Evolutionary conservation across 2,888 invertebrate genomes (phyloP), one percentile per base, ranked within the genome.

Genomic region (Ichneumoninae sp.): DNA sequence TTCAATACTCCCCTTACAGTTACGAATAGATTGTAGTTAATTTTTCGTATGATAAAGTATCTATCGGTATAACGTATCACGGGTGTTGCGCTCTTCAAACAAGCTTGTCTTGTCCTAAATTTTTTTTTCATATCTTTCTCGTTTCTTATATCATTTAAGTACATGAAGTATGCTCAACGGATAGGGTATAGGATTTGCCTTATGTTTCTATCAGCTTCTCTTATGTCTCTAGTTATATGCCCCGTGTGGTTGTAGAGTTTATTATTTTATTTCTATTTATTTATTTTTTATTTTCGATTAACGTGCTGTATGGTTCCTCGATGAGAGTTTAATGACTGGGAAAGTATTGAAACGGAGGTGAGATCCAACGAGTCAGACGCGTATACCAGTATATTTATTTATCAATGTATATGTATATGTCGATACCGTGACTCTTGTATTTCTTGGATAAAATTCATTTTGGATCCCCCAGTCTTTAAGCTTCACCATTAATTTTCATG

Each of bases 221-320:
- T 89, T 88, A 89, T 88, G 88, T 84, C 72, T 86, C 88, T 91
- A 91, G 84, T 85, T 91, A 90, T 91, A 91, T 90, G 90, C 91
- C 90, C 90, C 89, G 71, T 87, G 86, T 89, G 90, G 90, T 91
- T 91, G 89, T 90, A 88, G 86, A 90, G 87, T 86, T 87, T 86
- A 86, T 86, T 82, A 71, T 83, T 72, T 77, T 74, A 30, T 83
- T 80, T 83, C 79, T 83, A n/a, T 80, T 47, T 84, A 82, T 78
- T 68, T 77, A 75, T 82, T 62, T 72, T 72, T 72, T 75, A 3
- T 47, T 78, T 78, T 80, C 81, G 75, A 84, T 84, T 60, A 84
- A 84, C 71, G 79, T 72, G 78, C 70, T 68, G 57, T 57, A 77
- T 65, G 70, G 30, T 79, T 82, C 57, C 30, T 22, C 76, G n/a